Evolutionary conservation across 2,888 invertebrate species (phyloP), one percentile per base, ranked within the genome.

Genomic region (Dynastes hyllus): DNA sequence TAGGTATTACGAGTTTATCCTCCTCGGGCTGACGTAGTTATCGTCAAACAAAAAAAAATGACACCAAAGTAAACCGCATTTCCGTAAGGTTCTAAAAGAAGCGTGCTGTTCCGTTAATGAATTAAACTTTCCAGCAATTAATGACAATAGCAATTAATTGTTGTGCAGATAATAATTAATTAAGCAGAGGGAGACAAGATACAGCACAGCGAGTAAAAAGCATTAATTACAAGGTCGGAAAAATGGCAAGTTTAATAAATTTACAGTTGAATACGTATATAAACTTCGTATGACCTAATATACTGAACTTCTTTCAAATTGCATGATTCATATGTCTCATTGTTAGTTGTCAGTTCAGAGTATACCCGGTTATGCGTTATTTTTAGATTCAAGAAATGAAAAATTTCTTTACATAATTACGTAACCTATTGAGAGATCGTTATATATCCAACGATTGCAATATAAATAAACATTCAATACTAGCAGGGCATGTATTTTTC

Each of bases 61-160:
- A 53, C 16, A 53, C 53, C 53, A 53, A 53, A 16, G 53, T 6
- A 13, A 16, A 16, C n/a, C 53, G 53, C 53, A 16, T 16, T 53
- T 53, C 53, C 53, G 53, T 16, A 53, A 53, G 16, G 6, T 16
- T 53, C 53, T 6, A 16, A 53, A 53, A 53, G n/a, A 53, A 53
- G n/a, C 16, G n/a, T n/a, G 53, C 16, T 16, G 61, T 61, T 61
- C 61, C 22, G 61, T 27, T 61, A 29, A 61, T 61, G 22, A 27
- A 61, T 27, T 61, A 61, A 29, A 61, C 27, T 61, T 61, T 27
- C 29, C 61, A 22, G 9, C 11, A 61, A 61, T 61, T 61, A 61
- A 61, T 11, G 27, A 61, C 61, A 61, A 61, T 61, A 61, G 29
- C 61, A 22, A 27, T 61, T 61, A 61, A 61, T 61, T 61, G 22